phyloP scores from a whole-genome alignment of 2,797 vertebrate genomes.

The Hirundo rustica region DNA sequence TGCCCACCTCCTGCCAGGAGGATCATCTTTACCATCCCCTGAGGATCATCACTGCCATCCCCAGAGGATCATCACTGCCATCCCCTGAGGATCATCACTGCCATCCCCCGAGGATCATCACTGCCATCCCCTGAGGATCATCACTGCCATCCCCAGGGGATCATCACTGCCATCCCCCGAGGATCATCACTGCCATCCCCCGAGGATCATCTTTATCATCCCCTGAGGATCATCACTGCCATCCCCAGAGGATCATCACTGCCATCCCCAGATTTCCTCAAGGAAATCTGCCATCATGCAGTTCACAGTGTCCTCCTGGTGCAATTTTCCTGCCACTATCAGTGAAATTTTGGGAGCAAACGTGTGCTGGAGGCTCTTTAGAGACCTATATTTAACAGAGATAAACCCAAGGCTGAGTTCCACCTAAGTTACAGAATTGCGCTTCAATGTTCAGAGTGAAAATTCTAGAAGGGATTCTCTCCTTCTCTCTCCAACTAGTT shows the following conservation, averaged over 20 bases:
- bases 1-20: neutral
- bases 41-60: too few relatives aligned
- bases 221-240: too few relatives aligned
- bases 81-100: too few relatives aligned
- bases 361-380: neutral
- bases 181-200: too few relatives aligned
- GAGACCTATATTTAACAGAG: neutral
- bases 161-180: too few relatives aligned
- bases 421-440: neutral
- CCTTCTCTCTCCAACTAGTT: neutral
- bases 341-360: neutral
- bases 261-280: neutral
- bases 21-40: too few relatives aligned
- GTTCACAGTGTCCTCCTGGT: neutral
- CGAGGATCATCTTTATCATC: too few relatives aligned
- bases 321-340: neutral
- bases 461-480: neutral
- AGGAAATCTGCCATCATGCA: neutral
- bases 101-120: too few relatives aligned
- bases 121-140: too few relatives aligned
- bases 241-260: too few relatives aligned
- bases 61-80: too few relatives aligned
- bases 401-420: neutral
- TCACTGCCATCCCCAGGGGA: too few relatives aligned
- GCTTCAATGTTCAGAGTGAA: neutral